Base-by-base conservation (phyloP, 2,113 vertebrate genomes). In the Cygnus atratus region DNA sequence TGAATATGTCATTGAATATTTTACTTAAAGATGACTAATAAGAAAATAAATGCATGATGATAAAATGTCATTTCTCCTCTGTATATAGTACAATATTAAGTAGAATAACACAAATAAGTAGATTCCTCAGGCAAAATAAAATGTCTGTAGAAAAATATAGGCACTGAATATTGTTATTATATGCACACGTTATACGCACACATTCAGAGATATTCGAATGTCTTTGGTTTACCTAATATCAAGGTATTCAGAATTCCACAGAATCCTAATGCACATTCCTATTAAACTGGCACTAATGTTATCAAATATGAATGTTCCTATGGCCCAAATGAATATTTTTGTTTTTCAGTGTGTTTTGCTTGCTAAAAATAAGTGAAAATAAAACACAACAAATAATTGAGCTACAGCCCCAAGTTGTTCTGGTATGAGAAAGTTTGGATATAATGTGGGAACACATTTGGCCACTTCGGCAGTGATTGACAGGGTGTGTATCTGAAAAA, bases 291-390 rank as follows among this genome's bases (percentile, higher is more conserved):
- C 59, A 75, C 39, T 35, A 84, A 66, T 41, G 6, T 77, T 90
- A 78, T 89, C 39, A 94, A 87, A 91, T 92, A 89, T 79, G 26
- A 77, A 87, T 66, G 43, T 74, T 90, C 37, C 59, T 55, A 14
- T 88, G 62, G 41, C 62, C 13, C 22, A 88, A 59, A 81, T 57
- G 6, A 44, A 17, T 82, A 20, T 63, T 88, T 91, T 76, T 59
- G 7, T 0, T 63, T 87, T 92, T 37, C 20, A 41, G 18, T 50
- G 29, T 35, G 18, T 59, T 93, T 84, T 75, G 9, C 43, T 61
- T 61, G 25, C 67, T 90, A 67, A 93, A 87, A 90, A 70, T 44
- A 85, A 79, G 55, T 44, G 31, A 68, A 93, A 94, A 93, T 74
- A 75, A 92, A 79, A 3, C 35, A 62, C 50, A 11, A 50, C 31